These are phyloP conservation scores for Tragelaphus eurycerus DNA, from an alignment of 2,797 vertebrate species.

Conservation along the genomic window DNA sequence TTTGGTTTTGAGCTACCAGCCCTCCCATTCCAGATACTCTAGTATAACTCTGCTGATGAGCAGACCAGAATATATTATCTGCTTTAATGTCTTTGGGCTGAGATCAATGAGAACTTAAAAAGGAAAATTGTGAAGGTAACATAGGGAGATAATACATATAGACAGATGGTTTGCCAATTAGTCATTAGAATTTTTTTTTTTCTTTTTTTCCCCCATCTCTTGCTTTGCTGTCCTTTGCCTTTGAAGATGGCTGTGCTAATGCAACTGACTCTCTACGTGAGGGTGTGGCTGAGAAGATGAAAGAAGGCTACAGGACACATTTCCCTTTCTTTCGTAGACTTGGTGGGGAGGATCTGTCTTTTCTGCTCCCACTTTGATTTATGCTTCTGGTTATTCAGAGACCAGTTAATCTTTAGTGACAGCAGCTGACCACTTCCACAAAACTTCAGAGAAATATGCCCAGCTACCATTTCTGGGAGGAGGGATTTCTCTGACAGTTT, in stretches of 20 bases:
- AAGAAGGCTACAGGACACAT: background rate
- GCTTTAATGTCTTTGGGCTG: constrained; percentile 60
- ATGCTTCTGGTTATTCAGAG: constrained; percentile 33
- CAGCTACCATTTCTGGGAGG: background rate
- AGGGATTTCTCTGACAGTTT: constrained; percentile 23
- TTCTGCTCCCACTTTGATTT: constrained; percentile 48
- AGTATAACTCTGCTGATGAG: background rate
- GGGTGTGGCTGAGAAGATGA: constrained; percentile 65
- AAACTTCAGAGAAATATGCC: constrained; percentile 8
- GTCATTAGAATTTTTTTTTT: constrained; percentile 44
- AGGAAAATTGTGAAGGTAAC: constrained; percentile 60
- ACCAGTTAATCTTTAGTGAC: constrained; percentile 53
- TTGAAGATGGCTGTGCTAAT: constrained; percentile 64
- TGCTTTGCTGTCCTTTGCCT: constrained; percentile 62
- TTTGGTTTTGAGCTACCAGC: background rate
- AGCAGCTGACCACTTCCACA: constrained; percentile 53
- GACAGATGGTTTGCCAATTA: constrained; percentile 75
- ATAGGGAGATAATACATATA: constrained; percentile 59
- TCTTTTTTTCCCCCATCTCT: background rate
- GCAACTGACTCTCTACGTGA: background rate
- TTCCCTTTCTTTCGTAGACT: background rate
- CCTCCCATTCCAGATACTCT: background rate
- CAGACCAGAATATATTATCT: constrained; percentile 34
- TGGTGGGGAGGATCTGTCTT: constrained; percentile 38
- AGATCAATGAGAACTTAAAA: constrained; percentile 72